Conservation (phyloP, 2,888 invertebrate genomes). For the Rugalucina vietnamica region DNA sequence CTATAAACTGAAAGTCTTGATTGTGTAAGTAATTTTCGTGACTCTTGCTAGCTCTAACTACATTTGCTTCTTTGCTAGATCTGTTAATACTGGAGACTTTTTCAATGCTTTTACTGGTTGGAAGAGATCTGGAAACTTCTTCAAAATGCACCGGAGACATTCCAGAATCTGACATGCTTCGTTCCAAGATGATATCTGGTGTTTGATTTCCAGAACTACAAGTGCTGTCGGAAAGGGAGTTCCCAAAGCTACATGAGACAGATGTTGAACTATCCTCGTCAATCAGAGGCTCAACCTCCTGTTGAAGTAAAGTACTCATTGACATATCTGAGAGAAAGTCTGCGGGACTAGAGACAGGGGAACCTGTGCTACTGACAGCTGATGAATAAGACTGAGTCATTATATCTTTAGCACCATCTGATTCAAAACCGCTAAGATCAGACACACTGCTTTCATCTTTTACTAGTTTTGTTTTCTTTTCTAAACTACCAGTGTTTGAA, state of each 20-base stretch:
- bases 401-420: conserved; percentile 56
- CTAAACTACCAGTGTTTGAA: conserved; percentile 65
- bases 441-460: conserved; percentile 63
- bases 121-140: conserved; percentile 43
- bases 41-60: conserved; percentile 94
- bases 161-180: conserved; percentile 63
- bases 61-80: conserved; percentile 83
- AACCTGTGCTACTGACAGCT: conserved; percentile 60
- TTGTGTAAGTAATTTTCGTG: conserved; percentile 92
- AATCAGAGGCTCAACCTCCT: conserved; percentile 62
- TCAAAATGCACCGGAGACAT: conserved; percentile 59
- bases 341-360: conserved; percentile 66
- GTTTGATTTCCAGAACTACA: conserved; percentile 54
- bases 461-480: conserved; percentile 55
- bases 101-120: conserved; percentile 78
- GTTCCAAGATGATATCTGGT: conserved; percentile 57
- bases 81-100: conserved; percentile 68
- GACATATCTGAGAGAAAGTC: conserved; percentile 68
- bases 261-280: conserved; percentile 62
- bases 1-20: conserved; percentile 91
- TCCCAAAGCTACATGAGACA: conserved; percentile 44
- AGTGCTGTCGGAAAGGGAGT: conserved; percentile 60
- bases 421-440: conserved; percentile 58
- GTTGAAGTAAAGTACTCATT: conserved; percentile 66
- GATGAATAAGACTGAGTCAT: conserved; percentile 67